Conservation (phyloP, 1,140 invertebrate species). For the Anoplolepis gracilipes region DNA sequence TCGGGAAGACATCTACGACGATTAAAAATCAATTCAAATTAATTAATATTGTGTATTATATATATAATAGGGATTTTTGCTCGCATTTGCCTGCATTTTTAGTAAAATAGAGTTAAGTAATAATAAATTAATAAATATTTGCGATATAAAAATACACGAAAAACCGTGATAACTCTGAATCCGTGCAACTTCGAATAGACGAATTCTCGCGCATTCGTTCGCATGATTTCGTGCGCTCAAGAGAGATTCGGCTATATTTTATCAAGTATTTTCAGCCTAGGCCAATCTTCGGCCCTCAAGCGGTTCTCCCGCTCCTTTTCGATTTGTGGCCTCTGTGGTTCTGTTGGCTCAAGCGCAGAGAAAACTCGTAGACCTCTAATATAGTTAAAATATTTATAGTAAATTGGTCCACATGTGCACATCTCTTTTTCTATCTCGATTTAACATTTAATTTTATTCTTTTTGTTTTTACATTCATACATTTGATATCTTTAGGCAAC, state of each 20-base stretch:
- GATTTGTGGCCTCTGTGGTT: constrained; percentile 12
- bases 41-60: no score
- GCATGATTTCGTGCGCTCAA: constrained; percentile 18
- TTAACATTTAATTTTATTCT: no score
- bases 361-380: constrained; percentile 63
- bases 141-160: background rate
- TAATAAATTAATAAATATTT: background rate
- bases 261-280: constrained; percentile 84
- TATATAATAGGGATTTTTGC: no score
- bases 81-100: no score
- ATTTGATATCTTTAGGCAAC: background rate
- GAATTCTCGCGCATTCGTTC: background rate
- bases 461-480: no score
- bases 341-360: constrained; percentile 58
- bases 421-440: background rate
- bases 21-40: no score
- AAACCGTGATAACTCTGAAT: background rate
- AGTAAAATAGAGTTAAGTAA: background rate
- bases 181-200: constrained; percentile 40
- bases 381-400: constrained; percentile 69
- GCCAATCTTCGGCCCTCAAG: constrained; percentile 79
- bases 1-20: no score
- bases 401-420: background rate
- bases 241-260: constrained; percentile 76
- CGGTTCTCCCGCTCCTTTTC: constrained; percentile 29